A percentile compares a stretch with the other conserved stretches of the same genome.
Conservation (phyloP, 1,140 invertebrate species). For the Ylistrum balloti region DNA sequence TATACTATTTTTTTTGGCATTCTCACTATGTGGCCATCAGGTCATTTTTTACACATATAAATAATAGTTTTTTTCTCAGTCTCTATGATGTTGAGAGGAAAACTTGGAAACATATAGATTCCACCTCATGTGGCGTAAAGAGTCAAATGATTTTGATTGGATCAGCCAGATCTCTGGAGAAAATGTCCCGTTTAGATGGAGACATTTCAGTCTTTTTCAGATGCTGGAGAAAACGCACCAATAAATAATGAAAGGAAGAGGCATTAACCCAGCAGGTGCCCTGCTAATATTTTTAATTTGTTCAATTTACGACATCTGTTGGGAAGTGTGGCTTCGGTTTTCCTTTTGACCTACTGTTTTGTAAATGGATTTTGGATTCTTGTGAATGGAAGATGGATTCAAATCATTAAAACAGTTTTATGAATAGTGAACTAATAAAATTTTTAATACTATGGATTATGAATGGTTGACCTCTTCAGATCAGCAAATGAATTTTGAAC, state of each 20-base stretch:
- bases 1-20: neutral
- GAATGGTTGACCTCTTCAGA: neutral
- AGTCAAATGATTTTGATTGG: neutral
- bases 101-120: too few relatives aligned
- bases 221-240: neutral
- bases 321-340: neutral
- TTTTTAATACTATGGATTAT: neutral
- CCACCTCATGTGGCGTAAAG: neutral
- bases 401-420: neutral
- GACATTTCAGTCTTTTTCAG: neutral
- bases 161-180: neutral
- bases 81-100: neutral
- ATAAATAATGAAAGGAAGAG: neutral
- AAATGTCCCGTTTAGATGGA: neutral
- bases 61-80: neutral
- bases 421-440: neutral
- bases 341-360: neutral
- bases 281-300: slow-evolving; percentile 17
- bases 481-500: neutral
- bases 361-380: neutral
- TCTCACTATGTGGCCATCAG: neutral
- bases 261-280: neutral
- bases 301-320: neutral
- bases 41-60: neutral
- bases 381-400: neutral